Percentiles rank a stretch among this genome's conserved stretches.
phyloP scores from a whole-genome alignment of 2,888 invertebrate genomes.

The Xanthorhoe designata region DNA sequence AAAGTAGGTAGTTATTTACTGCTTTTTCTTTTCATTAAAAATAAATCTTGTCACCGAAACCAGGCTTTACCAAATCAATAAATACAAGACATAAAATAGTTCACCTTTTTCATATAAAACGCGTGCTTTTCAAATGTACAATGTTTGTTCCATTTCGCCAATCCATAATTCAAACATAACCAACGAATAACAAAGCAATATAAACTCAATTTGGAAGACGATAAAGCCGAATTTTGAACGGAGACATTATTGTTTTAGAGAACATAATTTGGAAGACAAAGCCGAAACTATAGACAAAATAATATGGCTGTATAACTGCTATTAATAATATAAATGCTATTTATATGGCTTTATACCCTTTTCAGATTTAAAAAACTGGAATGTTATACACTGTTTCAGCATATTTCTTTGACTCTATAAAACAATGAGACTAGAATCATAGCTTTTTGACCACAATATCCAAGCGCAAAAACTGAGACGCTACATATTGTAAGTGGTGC shows the following conservation, averaged over 20 bases:
- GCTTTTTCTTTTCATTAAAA: neutral
- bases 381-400: constrained; percentile 3
- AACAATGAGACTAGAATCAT: too few relatives aligned
- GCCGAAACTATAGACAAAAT: constrained; percentile 49
- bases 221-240: constrained; percentile 41
- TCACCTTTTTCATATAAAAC: constrained; percentile 74
- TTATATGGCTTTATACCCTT: constrained; percentile 41
- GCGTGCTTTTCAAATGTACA: constrained; percentile 70
- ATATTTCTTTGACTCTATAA: too few relatives aligned
- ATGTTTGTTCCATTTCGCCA: constrained; percentile 64
- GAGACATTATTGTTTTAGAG: constrained; percentile 29
- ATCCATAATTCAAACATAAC: constrained; percentile 43
- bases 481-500: too few relatives aligned
- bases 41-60: constrained; percentile 14
- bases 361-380: constrained; percentile 15
- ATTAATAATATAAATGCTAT: constrained; percentile 46
- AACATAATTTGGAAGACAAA: constrained; percentile 65
- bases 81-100: constrained; percentile 80
- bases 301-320: constrained; percentile 39
- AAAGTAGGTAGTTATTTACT: neutral
- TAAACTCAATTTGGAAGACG: constrained; percentile 55
- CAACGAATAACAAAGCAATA: constrained; percentile 44
- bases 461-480: too few relatives aligned
- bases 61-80: constrained; percentile 53
- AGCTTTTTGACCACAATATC: neutral